These are phyloP conservation scores for Heliconius melpomene DNA, from an alignment of 1,140 invertebrate species.

Conservation along the genomic window DNA sequence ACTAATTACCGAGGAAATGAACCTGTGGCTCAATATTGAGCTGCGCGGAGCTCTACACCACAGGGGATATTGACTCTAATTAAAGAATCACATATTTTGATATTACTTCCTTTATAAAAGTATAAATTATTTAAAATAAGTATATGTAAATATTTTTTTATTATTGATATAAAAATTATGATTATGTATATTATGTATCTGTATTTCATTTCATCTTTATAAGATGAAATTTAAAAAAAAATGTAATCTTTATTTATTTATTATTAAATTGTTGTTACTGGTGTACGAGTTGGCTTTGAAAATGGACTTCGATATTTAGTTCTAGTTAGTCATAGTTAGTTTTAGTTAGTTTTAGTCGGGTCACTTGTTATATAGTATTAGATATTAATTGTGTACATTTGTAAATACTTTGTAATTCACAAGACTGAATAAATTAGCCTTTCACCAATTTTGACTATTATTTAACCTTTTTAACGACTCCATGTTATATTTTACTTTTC, in stretches of 20 bases:
- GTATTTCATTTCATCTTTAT: neutral
- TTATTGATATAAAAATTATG: too few relatives aligned
- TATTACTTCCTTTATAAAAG: too few relatives aligned
- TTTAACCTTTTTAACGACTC: neutral
- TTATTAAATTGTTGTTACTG: constrained; percentile 11
- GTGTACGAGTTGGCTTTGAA: constrained; percentile 40
- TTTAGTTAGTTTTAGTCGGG: constrained; percentile 50
- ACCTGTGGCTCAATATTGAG: too few relatives aligned
- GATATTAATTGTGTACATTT: constrained; percentile 55
- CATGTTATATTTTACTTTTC: neutral
- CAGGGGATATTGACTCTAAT: too few relatives aligned
- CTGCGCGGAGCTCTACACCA: too few relatives aligned
- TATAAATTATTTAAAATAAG: too few relatives aligned
- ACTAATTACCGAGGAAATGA: too few relatives aligned
- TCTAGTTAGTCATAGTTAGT: constrained; percentile 39
- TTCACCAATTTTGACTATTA: constrained; percentile 50
- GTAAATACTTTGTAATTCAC: constrained; percentile 52
- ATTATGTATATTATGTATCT: neutral
- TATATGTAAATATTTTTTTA: too few relatives aligned
- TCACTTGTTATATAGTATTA: constrained; percentile 46
- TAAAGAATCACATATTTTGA: too few relatives aligned
- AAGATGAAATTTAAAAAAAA: neutral
- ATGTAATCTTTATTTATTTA: neutral
- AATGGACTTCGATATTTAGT: constrained; percentile 43
- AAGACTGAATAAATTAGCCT: constrained; percentile 60